Evolutionary conservation across 2,113 vertebrate species (phyloP).

Genomic region (Crotalus viridis): DNA sequence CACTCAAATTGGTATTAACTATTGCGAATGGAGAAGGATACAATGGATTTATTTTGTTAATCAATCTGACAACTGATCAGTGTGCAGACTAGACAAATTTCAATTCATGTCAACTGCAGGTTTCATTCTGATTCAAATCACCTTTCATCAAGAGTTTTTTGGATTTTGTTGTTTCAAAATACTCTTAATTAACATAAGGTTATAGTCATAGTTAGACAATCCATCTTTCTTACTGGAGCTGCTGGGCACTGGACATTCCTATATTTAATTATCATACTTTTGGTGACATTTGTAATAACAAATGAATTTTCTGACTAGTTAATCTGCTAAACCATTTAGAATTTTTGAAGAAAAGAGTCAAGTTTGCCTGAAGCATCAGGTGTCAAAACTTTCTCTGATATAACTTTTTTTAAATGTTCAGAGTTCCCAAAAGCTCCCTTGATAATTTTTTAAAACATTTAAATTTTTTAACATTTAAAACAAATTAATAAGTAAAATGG

Average conservation of each 20-base stretch:
- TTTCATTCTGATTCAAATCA: background rate
- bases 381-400: background rate
- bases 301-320: background rate
- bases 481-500: background rate
- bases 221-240: background rate
- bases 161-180: background rate
- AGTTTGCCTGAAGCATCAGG: background rate
- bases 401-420: background rate
- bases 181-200: slow-evolving; percentile 3
- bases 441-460: background rate
- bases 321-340: background rate
- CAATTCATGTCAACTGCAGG: background rate
- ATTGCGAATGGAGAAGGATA: background rate
- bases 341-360: background rate
- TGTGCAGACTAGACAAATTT: background rate
- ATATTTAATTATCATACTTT: background rate
- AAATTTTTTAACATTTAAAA: background rate
- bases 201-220: background rate
- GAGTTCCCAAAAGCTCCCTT: background rate
- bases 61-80: background rate
- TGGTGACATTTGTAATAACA: background rate
- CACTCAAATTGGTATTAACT: background rate
- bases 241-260: background rate
- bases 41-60: background rate
- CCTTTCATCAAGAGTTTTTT: background rate